Base-by-base conservation (phyloP, 2,797 vertebrate genomes). In the Halcyon smyrnensis region DNA sequence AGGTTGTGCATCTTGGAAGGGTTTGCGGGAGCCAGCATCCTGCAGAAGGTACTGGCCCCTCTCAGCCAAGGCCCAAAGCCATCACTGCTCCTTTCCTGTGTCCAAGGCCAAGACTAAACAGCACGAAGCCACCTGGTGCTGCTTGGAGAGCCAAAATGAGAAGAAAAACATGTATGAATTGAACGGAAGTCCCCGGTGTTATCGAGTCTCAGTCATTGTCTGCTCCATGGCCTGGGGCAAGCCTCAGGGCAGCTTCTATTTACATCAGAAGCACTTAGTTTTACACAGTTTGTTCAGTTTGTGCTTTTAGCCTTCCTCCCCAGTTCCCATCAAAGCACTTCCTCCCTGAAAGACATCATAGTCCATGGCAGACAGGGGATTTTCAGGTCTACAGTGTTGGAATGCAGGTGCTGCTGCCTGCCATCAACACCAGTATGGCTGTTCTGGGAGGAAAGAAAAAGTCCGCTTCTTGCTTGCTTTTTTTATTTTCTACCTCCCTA, bases 121-220 rank as follows among this genome's bases (percentile, higher is more conserved):
- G 39, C 23, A 41, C 0, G 0, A 82, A 93, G 34, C 84, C 95
- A 93, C 90, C 90, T 95, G 93, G 84, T 90, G 70, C 71, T 84
- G 36, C 39, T 79, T 77, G 81, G 56, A 84, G 56, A 92, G 88
- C 84, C 92, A 96, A 89, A 93, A 93, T 7, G 28, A 67, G 12
- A 46, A 64, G 18, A 48, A 93, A 85, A 90, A 68, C n/a, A 28
- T 8, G 15, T 59, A 79, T 14, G 27, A 84, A 53, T 50, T 67
- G 23, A 87, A 71, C 6, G 90, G 70, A 63, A 92, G 5, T 73
- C 84, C 8, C 20, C 36, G 28, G 25, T 48, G 15, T 57, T 86
- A 27, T 8, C 0, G 0, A 12, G 4, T 57, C 32, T 27, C 62
- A 50, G 69, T 5, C 67, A 68, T 17, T 34, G n/a, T 28, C 14